A percentile compares a stretch with the other conserved stretches of the same genome.
phyloP scores from a whole-genome alignment of 2,113 vertebrate species.

The Pongo pygmaeus region DNA sequence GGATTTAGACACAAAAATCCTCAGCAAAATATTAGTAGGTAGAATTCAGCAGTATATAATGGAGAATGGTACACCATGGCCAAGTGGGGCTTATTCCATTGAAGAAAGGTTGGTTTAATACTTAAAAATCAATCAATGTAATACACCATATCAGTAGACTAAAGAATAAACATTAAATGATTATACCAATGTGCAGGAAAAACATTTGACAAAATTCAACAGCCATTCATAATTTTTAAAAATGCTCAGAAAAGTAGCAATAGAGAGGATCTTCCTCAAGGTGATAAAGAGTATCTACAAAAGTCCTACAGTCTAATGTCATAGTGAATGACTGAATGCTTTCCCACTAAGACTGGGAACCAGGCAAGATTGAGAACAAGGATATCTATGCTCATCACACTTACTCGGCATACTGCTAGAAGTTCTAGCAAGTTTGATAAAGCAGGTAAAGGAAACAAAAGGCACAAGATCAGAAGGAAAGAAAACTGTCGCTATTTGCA shows the following conservation, averaged over 20 bases:
- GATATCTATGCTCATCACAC: background rate
- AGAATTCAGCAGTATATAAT: background rate
- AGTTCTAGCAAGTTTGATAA: background rate
- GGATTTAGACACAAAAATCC: background rate
- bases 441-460: background rate
- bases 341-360: background rate
- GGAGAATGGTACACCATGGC: background rate
- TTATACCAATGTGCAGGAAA: background rate
- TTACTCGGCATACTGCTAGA: background rate
- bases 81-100: background rate
- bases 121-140: conserved; percentile 15
- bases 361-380: background rate
- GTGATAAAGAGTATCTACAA: background rate
- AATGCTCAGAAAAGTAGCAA: background rate
- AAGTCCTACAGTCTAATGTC: background rate
- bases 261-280: background rate
- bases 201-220: background rate
- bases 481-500: background rate
- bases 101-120: background rate
- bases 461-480: background rate
- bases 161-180: background rate
- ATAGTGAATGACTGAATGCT: background rate
- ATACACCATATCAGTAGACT: background rate
- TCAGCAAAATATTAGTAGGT: background rate
- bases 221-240: background rate